Base-by-base conservation (phyloP, 1,140 invertebrate species). In the Drosophila busckii region DNA sequence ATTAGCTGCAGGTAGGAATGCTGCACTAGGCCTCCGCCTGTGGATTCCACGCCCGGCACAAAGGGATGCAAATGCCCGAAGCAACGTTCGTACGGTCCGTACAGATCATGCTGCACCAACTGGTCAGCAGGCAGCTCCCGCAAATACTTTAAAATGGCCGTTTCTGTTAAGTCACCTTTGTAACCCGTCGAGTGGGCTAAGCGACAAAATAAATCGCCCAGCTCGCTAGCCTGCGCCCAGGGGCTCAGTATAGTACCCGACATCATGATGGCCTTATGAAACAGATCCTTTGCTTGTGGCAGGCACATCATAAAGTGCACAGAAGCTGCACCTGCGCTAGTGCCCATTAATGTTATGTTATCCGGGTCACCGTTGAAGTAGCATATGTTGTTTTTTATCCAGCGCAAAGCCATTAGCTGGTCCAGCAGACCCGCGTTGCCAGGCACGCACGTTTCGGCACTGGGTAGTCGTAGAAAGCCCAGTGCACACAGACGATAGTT, bases 401-500 rank as follows among this genome's bases (percentile, higher is more conserved):
- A 91, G 16, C 64, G 55, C 1, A 87, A 38, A 1, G 82, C 86
- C 35, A 87, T 7, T 7, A 87, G 69, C 84, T 90, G 89, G 63
- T 91, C 90, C 55, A 88, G 88, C 3, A 91, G 61, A 0, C 89
- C 90, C 58, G 89, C 88, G 50, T 90, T 90, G 10, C 89, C 90
- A 4, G 88, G 86, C 6, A 84, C 88, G 10, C 59, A 31, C 4
- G 68, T 26, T n/a, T 88, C 35, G 0, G 23, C 38, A 25, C 67
- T 62, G 1, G 87, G 75, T 2, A 91, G 44, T 48, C 89, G 90
- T 0, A 93, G 70, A 64, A 92, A 93, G 38, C 92, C 93, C n/a
- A 92, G 84, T 3, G 88, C 82, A 23, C 91, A 91, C 1, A 93
- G 78, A 26, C 93, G 89, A 84, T 94, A 95, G 70, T 93, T 93